Evolutionary conservation across 2,113 vertebrate genomes (phyloP).

Genomic region (Microcebus jonahi): DNA sequence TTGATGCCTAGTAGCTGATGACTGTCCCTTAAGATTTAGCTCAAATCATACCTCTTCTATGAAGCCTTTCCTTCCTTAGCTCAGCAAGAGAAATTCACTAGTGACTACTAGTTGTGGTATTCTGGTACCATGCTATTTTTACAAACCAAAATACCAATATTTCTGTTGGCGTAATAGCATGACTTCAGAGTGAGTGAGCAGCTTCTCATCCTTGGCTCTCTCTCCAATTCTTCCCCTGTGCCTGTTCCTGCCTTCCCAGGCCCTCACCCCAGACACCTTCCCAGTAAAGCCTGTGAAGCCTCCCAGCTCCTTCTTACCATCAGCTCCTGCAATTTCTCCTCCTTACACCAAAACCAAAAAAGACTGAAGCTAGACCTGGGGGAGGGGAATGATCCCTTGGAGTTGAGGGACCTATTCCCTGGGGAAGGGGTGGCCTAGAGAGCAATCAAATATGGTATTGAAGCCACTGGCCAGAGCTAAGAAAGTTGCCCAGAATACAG

Average conservation of each 20-base stretch:
- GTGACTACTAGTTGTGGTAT: neutral
- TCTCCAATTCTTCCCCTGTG: neutral
- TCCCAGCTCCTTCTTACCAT: neutral
- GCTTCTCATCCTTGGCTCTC: neutral
- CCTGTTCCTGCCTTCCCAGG: neutral
- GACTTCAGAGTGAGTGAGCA: neutral
- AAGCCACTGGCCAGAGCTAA: neutral
- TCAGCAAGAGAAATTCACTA: neutral
- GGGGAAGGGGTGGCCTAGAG: neutral
- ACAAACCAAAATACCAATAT: neutral
- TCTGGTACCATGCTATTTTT: neutral
- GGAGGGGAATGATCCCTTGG: neutral
- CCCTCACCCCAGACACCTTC: neutral
- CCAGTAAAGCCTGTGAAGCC: neutral
- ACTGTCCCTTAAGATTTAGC: neutral
- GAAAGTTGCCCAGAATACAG: neutral
- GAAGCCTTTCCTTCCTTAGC: neutral
- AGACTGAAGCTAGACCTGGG: neutral
- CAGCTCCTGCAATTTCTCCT: neutral
- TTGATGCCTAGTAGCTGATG: neutral
- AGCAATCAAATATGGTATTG: neutral
- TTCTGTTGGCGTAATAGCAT: neutral
- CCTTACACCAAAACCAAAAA: neutral
- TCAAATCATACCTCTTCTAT: conserved; percentile 22
- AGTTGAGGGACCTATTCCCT: neutral